Conservation (phyloP, 2,113 vertebrate species). For the Python bivittatus region DNA sequence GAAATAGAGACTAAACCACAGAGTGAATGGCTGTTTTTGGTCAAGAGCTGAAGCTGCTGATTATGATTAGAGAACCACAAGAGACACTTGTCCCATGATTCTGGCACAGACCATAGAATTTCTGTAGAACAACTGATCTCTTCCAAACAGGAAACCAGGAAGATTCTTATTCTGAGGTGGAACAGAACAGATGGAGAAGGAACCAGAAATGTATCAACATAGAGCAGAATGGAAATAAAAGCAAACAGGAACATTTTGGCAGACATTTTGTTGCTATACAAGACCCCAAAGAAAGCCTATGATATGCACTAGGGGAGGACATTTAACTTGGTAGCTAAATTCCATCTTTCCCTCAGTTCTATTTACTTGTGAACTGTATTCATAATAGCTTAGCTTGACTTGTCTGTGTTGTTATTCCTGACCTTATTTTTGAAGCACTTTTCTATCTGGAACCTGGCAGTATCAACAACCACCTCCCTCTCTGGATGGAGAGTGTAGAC, state of each 20-base stretch:
- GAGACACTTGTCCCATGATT: too few relatives aligned
- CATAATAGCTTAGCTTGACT: neutral
- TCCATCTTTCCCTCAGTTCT: too few relatives aligned
- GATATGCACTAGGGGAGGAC: too few relatives aligned
- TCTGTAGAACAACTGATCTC: too few relatives aligned
- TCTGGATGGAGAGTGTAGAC: constrained; percentile 78
- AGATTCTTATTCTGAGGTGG: neutral
- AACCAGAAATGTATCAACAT: neutral
- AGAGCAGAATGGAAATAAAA: neutral
- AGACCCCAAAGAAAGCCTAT: too few relatives aligned
- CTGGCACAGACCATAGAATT: too few relatives aligned
- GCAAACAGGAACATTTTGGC: neutral
- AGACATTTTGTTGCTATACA: too few relatives aligned
- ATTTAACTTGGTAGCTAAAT: too few relatives aligned
- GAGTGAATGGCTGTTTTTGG: neutral
- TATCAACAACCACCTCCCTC: constrained; percentile 74
- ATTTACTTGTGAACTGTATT: neutral
- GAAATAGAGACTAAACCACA: neutral
- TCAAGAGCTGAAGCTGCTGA: neutral
- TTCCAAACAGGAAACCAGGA: neutral
- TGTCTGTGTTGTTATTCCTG: neutral
- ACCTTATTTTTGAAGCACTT: constrained; percentile 84
- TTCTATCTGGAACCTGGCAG: constrained; percentile 67
- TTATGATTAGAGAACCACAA: neutral
- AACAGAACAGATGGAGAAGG: neutral